Evolutionary conservation across 2,113 vertebrate genomes (phyloP).

Genomic region (Athene cunicularia): DNA sequence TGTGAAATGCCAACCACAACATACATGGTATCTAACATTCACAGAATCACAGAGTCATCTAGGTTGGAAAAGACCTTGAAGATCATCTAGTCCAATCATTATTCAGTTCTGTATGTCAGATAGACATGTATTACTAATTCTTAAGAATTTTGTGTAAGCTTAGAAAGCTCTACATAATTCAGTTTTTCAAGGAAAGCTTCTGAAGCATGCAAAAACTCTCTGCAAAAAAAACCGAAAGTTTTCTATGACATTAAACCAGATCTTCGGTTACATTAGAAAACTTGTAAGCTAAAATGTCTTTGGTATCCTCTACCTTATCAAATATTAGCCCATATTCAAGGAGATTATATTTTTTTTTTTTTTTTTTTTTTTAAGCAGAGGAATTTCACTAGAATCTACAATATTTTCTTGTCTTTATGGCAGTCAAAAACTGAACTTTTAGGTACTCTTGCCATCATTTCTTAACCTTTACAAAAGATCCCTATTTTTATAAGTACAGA

Average conservation of each 20-base stretch:
- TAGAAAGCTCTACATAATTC: not conserved
- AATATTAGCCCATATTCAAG: not conserved
- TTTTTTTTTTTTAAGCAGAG: not conserved
- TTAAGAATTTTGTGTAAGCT: not conserved
- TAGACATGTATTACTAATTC: not conserved
- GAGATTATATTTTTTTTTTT: not conserved
- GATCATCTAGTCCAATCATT: too few species aligned
- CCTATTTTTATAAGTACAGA: not conserved
- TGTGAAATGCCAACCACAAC: not conserved
- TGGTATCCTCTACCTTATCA: not conserved
- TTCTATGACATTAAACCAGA: not conserved
- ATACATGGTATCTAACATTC: not conserved
- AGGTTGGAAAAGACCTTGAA: too few species aligned
- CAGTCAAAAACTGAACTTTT: not conserved
- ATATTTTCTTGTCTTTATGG: not conserved
- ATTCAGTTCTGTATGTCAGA: not conserved
- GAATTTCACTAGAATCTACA: not conserved
- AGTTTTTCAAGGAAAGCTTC: not conserved
- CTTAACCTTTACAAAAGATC: not conserved
- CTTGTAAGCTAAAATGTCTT: not conserved
- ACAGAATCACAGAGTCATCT: too few species aligned
- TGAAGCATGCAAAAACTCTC: not conserved
- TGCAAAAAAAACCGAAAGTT: not conserved
- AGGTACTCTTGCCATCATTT: not conserved
- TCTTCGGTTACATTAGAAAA: not conserved